Percentiles rank a stretch among this genome's conserved stretches.
Evolutionary conservation across 2,113 vertebrate genomes (phyloP).

Genomic region (Burhinus oedicnemus): DNA sequence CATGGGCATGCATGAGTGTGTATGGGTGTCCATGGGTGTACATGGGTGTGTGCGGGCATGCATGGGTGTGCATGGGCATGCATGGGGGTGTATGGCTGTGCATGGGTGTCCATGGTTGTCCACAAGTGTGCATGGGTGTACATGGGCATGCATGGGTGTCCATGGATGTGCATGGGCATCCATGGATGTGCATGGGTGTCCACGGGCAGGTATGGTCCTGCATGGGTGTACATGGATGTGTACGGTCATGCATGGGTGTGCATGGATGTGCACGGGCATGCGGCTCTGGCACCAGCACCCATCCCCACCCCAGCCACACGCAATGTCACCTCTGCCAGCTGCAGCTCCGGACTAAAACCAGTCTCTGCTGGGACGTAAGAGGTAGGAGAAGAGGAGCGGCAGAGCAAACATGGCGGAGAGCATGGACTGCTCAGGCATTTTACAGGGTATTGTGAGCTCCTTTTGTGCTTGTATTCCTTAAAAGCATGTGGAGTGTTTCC

Average conservation of each 20-base stretch:
- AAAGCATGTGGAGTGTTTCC: background rate
- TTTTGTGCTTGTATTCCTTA: background rate
- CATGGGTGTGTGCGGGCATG: too few species aligned
- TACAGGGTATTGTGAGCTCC: rapidly evolving
- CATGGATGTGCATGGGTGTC: rapidly evolving
- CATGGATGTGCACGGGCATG: background rate
- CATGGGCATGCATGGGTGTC: too few species aligned
- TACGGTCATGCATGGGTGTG: rapidly evolving
- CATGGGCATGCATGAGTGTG: background rate
- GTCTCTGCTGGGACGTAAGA: background rate
- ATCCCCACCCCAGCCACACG: background rate
- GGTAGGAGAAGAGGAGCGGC: background rate
- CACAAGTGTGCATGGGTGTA: too few species aligned
- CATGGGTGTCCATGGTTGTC: background rate
- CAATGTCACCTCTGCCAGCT: rapidly evolving
- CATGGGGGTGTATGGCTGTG: rapidly evolving
- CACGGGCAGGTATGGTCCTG: too few species aligned
- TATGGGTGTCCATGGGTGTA: rapidly evolving
- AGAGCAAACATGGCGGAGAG: rapidly evolving
- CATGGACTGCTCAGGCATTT: background rate
- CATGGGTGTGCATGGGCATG: too few species aligned
- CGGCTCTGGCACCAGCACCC: background rate
- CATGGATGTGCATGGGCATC: too few species aligned
- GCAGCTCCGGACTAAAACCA: background rate
- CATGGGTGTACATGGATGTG: rapidly evolving